These are phyloP conservation scores for Schizopygopsis malacanthus DNA, from an alignment of 2,797 vertebrate species.

Conservation along the genomic window DNA sequence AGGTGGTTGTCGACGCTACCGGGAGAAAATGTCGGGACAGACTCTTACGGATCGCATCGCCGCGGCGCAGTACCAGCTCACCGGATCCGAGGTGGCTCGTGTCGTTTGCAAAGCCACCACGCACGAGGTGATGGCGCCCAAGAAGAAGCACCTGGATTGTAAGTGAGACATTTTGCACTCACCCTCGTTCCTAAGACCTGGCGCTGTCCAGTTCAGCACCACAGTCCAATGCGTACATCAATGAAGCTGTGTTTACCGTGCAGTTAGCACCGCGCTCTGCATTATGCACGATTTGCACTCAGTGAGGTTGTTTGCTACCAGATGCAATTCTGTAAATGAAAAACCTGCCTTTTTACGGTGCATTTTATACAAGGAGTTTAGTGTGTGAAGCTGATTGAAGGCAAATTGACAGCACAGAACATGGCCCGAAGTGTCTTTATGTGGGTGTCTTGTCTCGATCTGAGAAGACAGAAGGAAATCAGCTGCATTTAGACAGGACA, in stretches of 20 bases:
- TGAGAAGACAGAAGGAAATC: conserved; percentile 22
- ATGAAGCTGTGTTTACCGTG: background rate
- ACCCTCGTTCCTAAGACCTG: conserved; percentile 12
- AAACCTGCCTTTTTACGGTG: conserved; percentile 4
- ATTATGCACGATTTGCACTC: background rate
- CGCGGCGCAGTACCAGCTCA: conserved; percentile 99
- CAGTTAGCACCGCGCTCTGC: background rate
- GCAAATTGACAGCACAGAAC: conserved; percentile 6
- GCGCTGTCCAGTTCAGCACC: conserved; percentile 62
- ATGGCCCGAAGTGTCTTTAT: background rate
- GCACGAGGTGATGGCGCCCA: conserved; percentile 99
- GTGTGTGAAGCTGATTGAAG: background rate
- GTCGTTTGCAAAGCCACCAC: conserved; percentile 99
- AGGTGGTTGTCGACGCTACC: conserved; percentile 66
- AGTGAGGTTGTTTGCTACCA: background rate
- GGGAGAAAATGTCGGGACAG: conserved; percentile 98
- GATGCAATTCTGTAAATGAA: conserved; percentile 22
- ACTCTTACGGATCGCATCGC: conserved; percentile 99
- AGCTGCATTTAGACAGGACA: conserved; percentile 50
- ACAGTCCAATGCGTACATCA: background rate
- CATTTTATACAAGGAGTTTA: background rate
- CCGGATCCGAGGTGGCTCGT: conserved; percentile 96
- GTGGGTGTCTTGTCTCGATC: conserved; percentile 22
- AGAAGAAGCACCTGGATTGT: conserved; percentile 99
- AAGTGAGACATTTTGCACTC: conserved; percentile 74